Evolutionary conservation across 1,140 invertebrate genomes (phyloP).

Genomic region (Temnothorax curvispinosus): DNA sequence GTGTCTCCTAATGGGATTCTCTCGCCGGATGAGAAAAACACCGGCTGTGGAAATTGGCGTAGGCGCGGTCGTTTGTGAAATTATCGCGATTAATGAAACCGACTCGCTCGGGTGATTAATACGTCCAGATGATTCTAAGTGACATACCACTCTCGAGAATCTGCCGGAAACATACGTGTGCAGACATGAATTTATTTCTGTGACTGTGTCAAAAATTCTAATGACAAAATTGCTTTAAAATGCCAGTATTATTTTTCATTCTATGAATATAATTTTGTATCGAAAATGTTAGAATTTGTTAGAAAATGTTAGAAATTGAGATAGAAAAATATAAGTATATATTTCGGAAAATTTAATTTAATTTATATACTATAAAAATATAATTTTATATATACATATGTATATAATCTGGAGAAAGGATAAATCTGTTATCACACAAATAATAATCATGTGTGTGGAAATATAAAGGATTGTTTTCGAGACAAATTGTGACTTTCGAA

Average conservation of each 20-base stretch:
- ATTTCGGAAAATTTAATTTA: conserved; percentile 3
- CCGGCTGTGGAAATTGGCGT: conserved; percentile 50
- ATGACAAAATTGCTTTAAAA: not conserved
- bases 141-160: conserved; percentile 12
- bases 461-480: conserved; percentile 1
- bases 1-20: conserved; percentile 48
- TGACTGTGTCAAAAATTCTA: not conserved
- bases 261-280: not conserved
- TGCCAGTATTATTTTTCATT: not conserved
- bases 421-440: not conserved
- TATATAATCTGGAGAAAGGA: not conserved
- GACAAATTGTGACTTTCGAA: conserved; percentile 26
- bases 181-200: conserved; percentile 4
- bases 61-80: conserved; percentile 45
- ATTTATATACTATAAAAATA: not conserved
- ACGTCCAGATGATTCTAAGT: conserved; percentile 28
- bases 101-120: conserved; percentile 47
- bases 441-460: not conserved
- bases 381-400: too few relatives aligned
- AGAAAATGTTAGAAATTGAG: not conserved
- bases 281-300: not conserved
- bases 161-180: not conserved
- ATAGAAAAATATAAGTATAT: not conserved
- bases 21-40: conserved; percentile 32
- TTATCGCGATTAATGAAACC: conserved; percentile 60